Conservation (phyloP, 2,888 invertebrate species). For the Ditula angustiorana region DNA sequence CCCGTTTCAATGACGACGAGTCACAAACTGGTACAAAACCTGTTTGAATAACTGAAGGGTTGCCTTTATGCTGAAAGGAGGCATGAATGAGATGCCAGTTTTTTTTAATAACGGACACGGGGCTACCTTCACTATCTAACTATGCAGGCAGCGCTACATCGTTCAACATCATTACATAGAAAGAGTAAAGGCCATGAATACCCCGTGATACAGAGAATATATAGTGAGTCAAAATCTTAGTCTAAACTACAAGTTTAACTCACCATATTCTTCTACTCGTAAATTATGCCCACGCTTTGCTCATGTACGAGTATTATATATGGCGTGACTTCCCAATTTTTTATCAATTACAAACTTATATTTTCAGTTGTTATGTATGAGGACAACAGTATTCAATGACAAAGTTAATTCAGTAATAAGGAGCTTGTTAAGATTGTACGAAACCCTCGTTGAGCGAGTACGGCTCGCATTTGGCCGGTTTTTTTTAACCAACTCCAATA, state of each 20-base stretch:
- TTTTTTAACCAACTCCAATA: no score
- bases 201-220: constrained; percentile 47
- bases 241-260: background rate
- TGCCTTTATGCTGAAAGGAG: constrained; percentile 68
- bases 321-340: no score
- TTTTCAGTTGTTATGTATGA: no score
- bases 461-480: no score
- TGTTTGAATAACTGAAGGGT: constrained; percentile 79
- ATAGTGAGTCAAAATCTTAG: background rate
- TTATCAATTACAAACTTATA: no score
- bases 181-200: constrained; percentile 67
- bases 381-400: no score
- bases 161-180: constrained; percentile 81
- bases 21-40: constrained; percentile 66
- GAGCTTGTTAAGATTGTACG: no score
- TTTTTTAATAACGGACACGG: constrained; percentile 70
- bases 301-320: no score
- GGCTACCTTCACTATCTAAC: constrained; percentile 69
- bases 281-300: no score
- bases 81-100: constrained; percentile 76
- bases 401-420: no score
- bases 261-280: no score
- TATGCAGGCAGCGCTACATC: constrained; percentile 74
- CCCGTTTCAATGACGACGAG: constrained; percentile 22
- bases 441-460: no score